These are phyloP conservation scores for Fratercula arctica DNA, from an alignment of 2,797 vertebrate genomes.

Conservation along the genomic window DNA sequence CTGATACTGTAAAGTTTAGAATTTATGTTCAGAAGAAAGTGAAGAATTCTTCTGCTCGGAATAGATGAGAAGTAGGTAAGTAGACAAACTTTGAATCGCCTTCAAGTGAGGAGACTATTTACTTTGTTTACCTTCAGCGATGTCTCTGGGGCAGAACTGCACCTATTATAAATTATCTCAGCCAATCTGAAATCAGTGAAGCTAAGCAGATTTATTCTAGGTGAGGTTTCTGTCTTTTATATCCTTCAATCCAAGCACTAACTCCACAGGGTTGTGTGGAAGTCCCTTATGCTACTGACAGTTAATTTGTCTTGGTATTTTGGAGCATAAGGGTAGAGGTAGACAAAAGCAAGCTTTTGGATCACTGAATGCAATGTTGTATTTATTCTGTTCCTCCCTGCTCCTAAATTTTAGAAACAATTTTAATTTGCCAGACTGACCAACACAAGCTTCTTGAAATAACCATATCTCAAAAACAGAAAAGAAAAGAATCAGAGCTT, in stretches of 20 bases:
- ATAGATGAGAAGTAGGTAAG: neutral
- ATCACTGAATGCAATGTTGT: neutral
- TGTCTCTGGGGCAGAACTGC: neutral
- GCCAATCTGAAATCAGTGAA: conserved; percentile 8
- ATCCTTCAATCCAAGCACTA: neutral
- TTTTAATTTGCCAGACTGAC: neutral
- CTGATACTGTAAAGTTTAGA: neutral
- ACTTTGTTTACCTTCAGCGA: neutral
- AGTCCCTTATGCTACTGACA: neutral
- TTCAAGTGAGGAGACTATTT: neutral
- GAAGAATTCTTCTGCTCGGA: neutral
- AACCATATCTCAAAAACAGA: neutral
- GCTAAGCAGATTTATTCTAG: neutral
- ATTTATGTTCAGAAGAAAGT: neutral
- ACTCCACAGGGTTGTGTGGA: neutral
- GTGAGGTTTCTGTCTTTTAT: neutral
- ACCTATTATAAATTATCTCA: neutral
- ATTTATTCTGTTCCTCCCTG: neutral
- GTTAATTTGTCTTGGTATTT: neutral
- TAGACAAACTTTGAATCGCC: neutral
- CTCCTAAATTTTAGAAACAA: neutral
- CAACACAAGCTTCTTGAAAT: neutral
- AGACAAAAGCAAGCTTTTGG: neutral
- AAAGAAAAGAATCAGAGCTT: neutral
- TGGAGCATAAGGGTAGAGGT: neutral